Percentiles rank a stretch among this genome's conserved stretches.
Conservation (phyloP, 2,113 vertebrate species). For the Meleagris gallopavo region DNA sequence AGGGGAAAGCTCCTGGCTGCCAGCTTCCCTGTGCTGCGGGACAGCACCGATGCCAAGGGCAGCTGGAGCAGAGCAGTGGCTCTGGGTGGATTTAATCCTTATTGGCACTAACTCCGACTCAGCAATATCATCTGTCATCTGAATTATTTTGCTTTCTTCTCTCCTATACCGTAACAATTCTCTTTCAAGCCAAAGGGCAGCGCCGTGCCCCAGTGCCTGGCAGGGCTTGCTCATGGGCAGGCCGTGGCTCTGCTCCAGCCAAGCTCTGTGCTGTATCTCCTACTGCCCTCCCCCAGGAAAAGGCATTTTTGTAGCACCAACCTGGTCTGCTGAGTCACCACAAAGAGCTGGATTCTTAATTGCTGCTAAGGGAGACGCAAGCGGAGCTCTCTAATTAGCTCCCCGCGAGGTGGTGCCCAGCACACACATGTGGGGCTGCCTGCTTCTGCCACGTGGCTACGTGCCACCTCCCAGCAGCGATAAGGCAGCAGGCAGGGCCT, state of each 20-base stretch:
- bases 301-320: neutral
- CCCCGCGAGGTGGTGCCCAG: neutral
- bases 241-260: neutral
- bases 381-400: conserved; percentile 1
- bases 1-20: neutral
- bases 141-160: conserved; percentile 14
- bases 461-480: neutral
- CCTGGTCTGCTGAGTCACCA: conserved; percentile 34
- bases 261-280: accelerated
- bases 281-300: neutral
- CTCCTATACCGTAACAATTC: neutral
- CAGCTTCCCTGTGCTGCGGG: neutral
- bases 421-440: neutral
- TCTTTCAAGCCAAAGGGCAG: conserved; percentile 9
- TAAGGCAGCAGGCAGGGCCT: neutral
- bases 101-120: conserved; percentile 35
- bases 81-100: conserved; percentile 17
- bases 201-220: neutral
- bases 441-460: neutral
- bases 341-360: neutral
- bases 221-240: neutral
- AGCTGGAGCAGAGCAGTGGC: conserved; percentile 16
- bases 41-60: neutral
- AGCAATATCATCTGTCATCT: conserved; percentile 12
- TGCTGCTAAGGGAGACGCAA: conserved; percentile 10